Evolutionary conservation across 2,888 invertebrate genomes (phyloP).

Genomic region (Hylaea fasciaria): DNA sequence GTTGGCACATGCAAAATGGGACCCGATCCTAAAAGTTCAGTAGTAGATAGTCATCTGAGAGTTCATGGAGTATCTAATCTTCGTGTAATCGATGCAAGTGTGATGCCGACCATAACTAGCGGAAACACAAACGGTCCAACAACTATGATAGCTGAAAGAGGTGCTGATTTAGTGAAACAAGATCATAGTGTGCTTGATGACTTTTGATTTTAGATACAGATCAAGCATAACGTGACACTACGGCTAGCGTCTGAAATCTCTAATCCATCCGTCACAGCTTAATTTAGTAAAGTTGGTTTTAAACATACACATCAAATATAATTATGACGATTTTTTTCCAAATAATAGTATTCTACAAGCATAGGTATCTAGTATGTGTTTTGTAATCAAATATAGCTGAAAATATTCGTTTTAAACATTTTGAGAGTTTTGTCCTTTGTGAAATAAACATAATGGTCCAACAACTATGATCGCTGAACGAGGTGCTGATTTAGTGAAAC

Average conservation of each 20-base stretch:
- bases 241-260: no score
- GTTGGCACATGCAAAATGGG: conserved; percentile 87
- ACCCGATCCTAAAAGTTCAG: conserved; percentile 54
- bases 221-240: no score
- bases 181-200: conserved; percentile 50
- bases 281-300: no score
- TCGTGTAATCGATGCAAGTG: conserved; percentile 90
- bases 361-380: no score
- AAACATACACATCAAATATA: no score
- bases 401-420: no score
- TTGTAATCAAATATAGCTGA: no score
- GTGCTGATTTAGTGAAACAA: conserved; percentile 88
- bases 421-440: no score
- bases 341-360: no score
- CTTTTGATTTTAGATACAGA: neutral
- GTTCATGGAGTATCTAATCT: conserved; percentile 87
- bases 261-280: no score
- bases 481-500: conserved; percentile 89
- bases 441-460: no score
- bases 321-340: no score
- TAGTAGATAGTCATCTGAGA: conserved; percentile 84
- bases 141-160: conserved; percentile 93
- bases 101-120: conserved; percentile 91
- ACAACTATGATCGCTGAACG: conserved; percentile 92
- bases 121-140: conserved; percentile 92